These are phyloP conservation scores for Melanotaenia parkinsoni DNA, from an alignment of 2,797 vertebrate genomes.

Conservation along the genomic window DNA sequence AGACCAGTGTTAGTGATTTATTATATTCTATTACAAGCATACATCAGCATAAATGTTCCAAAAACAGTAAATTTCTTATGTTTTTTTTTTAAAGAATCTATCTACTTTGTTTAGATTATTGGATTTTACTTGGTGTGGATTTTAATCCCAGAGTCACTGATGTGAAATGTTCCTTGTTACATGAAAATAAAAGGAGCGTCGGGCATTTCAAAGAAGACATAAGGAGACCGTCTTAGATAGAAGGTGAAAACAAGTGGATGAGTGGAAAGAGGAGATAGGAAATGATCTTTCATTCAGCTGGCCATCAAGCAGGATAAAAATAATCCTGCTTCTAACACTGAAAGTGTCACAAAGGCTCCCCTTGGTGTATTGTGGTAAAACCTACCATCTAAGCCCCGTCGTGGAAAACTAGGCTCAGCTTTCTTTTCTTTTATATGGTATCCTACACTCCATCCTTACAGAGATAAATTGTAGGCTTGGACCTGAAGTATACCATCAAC, in stretches of 20 bases:
- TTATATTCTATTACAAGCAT: too few species aligned
- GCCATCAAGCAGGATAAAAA: conserved; percentile 67
- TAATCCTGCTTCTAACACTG: conserved; percentile 66
- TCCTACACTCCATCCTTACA: conserved; percentile 23
- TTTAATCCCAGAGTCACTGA: conserved; percentile 40
- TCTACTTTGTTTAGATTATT: conserved; percentile 19
- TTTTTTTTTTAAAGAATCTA: too few species aligned
- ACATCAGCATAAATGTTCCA: too few species aligned
- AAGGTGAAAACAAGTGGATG: conserved; percentile 48
- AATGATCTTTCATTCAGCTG: conserved; percentile 66
- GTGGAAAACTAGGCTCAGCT: conserved; percentile 39
- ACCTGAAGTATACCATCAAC: too few species aligned
- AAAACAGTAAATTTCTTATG: too few species aligned
- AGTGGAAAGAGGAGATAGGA: conserved; percentile 59
- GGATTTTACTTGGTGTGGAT: conserved; percentile 16
- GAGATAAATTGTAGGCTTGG: too few species aligned
- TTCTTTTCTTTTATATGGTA: conserved; percentile 21
- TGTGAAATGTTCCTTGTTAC: conserved; percentile 65
- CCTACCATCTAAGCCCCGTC: background rate
- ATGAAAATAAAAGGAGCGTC: conserved; percentile 55
- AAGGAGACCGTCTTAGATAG: conserved; percentile 65
- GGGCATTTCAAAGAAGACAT: conserved; percentile 60
- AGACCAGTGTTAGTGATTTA: too few species aligned
- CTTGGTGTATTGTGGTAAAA: conserved; percentile 58
- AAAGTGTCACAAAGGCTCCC: conserved; percentile 71